A percentile compares a stretch with the other conserved stretches of the same genome.
Evolutionary conservation across 2,888 invertebrate species (phyloP).

Genomic region (Bibio marci): DNA sequence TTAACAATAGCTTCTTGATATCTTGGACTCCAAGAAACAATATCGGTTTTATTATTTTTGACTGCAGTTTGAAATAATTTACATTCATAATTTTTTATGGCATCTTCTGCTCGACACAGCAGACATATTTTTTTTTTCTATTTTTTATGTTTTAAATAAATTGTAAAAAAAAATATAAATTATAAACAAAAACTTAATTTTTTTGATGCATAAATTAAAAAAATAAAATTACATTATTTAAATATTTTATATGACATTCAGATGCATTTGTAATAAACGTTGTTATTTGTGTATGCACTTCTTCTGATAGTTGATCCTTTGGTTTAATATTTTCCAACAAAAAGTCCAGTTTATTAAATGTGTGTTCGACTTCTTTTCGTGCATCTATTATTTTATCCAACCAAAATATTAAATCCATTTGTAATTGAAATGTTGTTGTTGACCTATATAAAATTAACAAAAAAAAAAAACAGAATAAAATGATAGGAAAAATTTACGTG

Average conservation of each 20-base stretch:
- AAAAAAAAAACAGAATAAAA: too few relatives aligned
- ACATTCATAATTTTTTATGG: slow-evolving; percentile 33
- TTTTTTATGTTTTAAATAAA: too few relatives aligned
- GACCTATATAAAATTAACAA: too few relatives aligned
- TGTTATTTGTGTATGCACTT: slow-evolving; percentile 12
- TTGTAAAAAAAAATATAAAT: too few relatives aligned
- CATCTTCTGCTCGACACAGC: slow-evolving; percentile 30
- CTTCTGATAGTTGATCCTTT: slow-evolving; percentile 12
- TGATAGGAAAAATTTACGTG: too few relatives aligned
- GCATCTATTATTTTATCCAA: slow-evolving; percentile 13
- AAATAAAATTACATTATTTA: too few relatives aligned
- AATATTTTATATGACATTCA: slow-evolving; percentile 23
- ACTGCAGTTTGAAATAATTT: slow-evolving; percentile 35
- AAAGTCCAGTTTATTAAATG: slow-evolving; percentile 16
- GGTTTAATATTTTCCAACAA: slow-evolving; percentile 16
- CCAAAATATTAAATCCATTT: slow-evolving; percentile 17
- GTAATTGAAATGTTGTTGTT: too few relatives aligned
- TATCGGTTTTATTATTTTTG: slow-evolving; percentile 30
- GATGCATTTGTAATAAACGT: slow-evolving; percentile 19
- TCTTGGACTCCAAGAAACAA: slow-evolving; percentile 43
- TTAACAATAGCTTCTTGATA: slow-evolving; percentile 39
- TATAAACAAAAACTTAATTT: too few relatives aligned
- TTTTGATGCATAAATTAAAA: too few relatives aligned
- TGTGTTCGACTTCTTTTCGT: slow-evolving; percentile 10
- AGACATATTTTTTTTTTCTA: slow-evolving; percentile 18